A percentile compares a stretch with the other conserved stretches of the same genome.
These are phyloP conservation scores for Diglossa cyanea DNA, from an alignment of 2,797 vertebrate species.

Conservation along the genomic window DNA sequence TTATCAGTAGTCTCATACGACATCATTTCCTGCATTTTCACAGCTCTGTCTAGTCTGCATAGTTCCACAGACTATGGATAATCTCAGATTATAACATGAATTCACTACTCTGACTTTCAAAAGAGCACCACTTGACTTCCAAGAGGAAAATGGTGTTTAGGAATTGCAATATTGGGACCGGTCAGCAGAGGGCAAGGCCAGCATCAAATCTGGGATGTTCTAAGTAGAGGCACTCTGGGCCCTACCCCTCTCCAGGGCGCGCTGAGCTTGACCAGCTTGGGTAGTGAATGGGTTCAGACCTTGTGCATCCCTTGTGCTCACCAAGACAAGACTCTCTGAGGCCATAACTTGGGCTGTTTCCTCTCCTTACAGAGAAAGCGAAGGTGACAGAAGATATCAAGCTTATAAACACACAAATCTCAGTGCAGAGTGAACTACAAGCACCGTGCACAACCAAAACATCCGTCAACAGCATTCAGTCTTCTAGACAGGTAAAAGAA, in stretches of 20 bases:
- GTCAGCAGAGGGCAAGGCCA: neutral
- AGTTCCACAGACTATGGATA: neutral
- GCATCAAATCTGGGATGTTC: neutral
- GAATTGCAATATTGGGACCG: neutral
- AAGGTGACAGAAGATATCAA: neutral
- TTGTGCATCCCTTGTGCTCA: neutral
- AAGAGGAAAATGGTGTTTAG: neutral
- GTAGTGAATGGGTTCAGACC: neutral
- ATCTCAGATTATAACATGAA: neutral
- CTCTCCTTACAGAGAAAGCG: neutral
- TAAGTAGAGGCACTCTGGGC: accelerated
- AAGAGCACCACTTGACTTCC: neutral
- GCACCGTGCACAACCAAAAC: neutral
- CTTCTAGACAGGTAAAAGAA: neutral
- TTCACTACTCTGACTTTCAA: neutral
- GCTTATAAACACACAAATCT: neutral
- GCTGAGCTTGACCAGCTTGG: accelerated
- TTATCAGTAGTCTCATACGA: neutral
- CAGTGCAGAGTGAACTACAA: neutral
- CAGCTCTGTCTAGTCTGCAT: neutral
- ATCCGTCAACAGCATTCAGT: neutral
- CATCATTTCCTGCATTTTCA: neutral
- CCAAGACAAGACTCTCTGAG: neutral
- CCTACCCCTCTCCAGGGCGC: accelerated
- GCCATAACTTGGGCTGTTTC: neutral